Base-by-base conservation (phyloP, 1,140 invertebrate genomes). In the Centruroides sculpturatus region DNA sequence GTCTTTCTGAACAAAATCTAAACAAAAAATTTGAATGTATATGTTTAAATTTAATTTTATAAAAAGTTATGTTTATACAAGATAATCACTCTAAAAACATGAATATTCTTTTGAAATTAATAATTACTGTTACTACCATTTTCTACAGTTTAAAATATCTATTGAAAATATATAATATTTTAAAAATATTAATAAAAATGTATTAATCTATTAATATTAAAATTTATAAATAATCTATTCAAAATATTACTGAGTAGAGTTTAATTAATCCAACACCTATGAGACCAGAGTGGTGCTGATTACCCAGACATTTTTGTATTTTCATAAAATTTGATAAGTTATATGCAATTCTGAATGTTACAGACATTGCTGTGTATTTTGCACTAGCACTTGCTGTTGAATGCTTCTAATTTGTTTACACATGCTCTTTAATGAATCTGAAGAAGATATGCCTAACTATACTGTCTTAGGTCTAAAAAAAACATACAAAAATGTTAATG, bases 1-100 rank as follows among this genome's bases (percentile, higher is more conserved):
- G 78, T 60, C 97, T 77, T 70, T 96, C 89, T 0, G 92, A 85
- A 77, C 92, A 97, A 78, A 99, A 99, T 69, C 83, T 80, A 64
- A 49, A 60, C 46, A 71, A 68, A 57, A 61, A 60, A 64, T 59
- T 49, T 35, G 49, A 51, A 34, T 53, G 7, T 34, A 53, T 5
- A 53, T 5, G 3, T 53, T 23, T 53, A 34, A 23, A 53, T 34
- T 53, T 53, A 6, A 53, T 36, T 53, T 23, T 23, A 6, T n/a
- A n/a, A n/a, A 53, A 34, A 2, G 8, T 36, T 53, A 36, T 53
- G 8, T 53, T 53, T 36, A 53, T 34, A 51, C 49, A 51, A 12
- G 34, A 12, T n/a, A 12, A 51, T 34, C 12, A n/a, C 12, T 51
- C 12, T 51, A n/a, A 12, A n/a, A n/a, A 12, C 2, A n/a, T n/a